Percentiles rank a stretch among this genome's conserved stretches.
Evolutionary conservation across 2,888 invertebrate species (phyloP).

Genomic region (Sminthurides aquaticus): DNA sequence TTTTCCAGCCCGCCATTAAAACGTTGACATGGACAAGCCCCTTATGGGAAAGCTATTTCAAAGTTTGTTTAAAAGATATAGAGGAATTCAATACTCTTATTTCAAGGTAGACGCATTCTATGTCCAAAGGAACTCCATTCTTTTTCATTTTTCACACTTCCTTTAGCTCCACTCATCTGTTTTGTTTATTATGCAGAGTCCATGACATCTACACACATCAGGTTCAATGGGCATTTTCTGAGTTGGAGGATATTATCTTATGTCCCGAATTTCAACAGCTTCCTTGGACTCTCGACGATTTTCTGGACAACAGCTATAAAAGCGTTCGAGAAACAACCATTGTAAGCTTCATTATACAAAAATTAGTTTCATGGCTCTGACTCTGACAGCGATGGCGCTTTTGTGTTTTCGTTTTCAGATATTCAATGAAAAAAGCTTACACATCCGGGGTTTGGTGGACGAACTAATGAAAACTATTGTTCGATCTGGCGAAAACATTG

Average conservation of each 20-base stretch:
- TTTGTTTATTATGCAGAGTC: too few species aligned
- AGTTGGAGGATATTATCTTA: slow-evolving; percentile 78
- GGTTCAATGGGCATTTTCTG: slow-evolving; percentile 75
- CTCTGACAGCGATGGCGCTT: not conserved
- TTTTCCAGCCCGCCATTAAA: slow-evolving; percentile 72
- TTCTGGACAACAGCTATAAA: slow-evolving; percentile 72
- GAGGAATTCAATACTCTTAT: slow-evolving; percentile 68
- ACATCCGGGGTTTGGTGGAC: slow-evolving; percentile 55
- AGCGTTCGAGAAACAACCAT: slow-evolving; percentile 59
- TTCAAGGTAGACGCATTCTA: slow-evolving; percentile 47
- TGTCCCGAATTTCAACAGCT: slow-evolving; percentile 72
- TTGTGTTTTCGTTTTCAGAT: too few species aligned
- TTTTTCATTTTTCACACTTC: too few species aligned
- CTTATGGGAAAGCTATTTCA: slow-evolving; percentile 70
- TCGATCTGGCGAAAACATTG: slow-evolving; percentile 37
- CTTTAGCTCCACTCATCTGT: too few species aligned
- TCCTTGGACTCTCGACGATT: slow-evolving; percentile 80
- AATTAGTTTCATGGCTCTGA: not conserved
- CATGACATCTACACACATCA: slow-evolving; percentile 86
- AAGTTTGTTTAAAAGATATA: slow-evolving; percentile 66
- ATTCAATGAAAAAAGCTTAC: slow-evolving; percentile 73
- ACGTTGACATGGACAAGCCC: slow-evolving; percentile 79
- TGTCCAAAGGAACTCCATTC: too few species aligned
- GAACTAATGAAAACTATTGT: slow-evolving; percentile 50
- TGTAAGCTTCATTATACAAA: slow-evolving; percentile 44